Base-by-base conservation (phyloP, 30 jellyfish, hydroid and myxozoan species). In the Cassiopea xamachana region DNA sequence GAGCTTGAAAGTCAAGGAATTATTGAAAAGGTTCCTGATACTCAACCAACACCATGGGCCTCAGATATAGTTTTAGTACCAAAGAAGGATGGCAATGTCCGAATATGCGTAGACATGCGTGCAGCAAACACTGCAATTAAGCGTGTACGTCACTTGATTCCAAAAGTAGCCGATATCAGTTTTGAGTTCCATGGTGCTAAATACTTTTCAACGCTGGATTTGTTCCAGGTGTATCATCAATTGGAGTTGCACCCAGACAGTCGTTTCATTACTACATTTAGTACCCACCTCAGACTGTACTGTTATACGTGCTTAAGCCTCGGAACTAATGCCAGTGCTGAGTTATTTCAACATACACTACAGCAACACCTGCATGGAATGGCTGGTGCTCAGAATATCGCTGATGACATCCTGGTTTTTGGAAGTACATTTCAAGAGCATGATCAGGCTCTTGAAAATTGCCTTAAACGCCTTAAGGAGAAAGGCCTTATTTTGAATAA, bases 81-180 rank as follows among this genome's bases (percentile, higher is more conserved):
- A 12, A 91, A 91, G 81, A 84, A 84, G 73, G 94, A 91, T 77
- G 82, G 89, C 15, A 50, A 59, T n/a, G 82, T 90, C 15, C 91
- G 97, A 2, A 68, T 91, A 44, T 91, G 97, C 69, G 94, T 91
- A 16, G 97, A 91, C 68, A 91, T 91, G 97, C 86, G 91, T 44
- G 87, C 86, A 1, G 94, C 94, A 14, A 91, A 91, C 87, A 59
- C 79, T 12, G 97, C 97, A 43, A 91, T 91, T 7, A 61, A 79
- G 45, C 58, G 97, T 7, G 91, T 58, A 67, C 94, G 86, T 6
- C 92, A 72, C 77, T 72, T 72, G 50, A 84, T 73, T 16, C 92
- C 86, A 18, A 70, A 77, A 72, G 92, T 84, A 2, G 86, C 49
- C 47, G 92, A 84, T 58, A 60, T 84, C 17, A 17, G 69, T 13